These are phyloP conservation scores for Ibidorhyncha struthersii DNA, from an alignment of 2,113 vertebrate genomes.

Conservation along the genomic window DNA sequence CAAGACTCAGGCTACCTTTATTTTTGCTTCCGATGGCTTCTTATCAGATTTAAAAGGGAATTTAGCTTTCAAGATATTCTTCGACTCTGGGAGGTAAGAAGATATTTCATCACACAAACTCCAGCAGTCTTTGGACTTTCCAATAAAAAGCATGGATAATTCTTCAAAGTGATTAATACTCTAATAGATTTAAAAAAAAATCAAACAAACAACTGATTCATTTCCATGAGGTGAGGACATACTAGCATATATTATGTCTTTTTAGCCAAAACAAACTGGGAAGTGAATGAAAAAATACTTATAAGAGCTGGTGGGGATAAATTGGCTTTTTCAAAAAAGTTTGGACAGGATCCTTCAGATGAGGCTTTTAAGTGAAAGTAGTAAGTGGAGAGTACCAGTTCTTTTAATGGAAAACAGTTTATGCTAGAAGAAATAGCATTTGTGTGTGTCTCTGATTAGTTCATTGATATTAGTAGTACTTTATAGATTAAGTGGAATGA, in stretches of 20 bases:
- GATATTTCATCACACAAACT: neutral
- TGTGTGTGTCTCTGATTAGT: neutral
- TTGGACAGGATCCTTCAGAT: neutral
- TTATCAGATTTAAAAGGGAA: slow-evolving; percentile 98
- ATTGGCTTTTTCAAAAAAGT: neutral
- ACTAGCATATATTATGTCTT: neutral
- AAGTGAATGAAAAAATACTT: neutral
- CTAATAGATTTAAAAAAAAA: neutral
- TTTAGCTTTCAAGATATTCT: slow-evolving; percentile 95
- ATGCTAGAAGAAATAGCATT: neutral
- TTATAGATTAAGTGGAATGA: neutral
- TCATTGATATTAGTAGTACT: neutral
- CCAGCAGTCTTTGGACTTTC: neutral
- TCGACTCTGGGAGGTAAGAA: slow-evolving; percentile 95
- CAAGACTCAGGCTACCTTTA: slow-evolving; percentile 98
- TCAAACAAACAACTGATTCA: neutral
- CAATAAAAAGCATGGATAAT: neutral
- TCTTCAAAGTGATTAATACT: neutral
- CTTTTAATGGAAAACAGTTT: neutral
- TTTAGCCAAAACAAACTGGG: neutral
- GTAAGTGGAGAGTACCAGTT: neutral
- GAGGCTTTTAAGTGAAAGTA: neutral
- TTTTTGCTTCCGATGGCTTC: slow-evolving; percentile 98
- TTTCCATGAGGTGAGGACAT: neutral
- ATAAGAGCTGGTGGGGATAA: neutral